Evolutionary conservation across 2,888 invertebrate species (phyloP), one percentile per base, ranked within the genome.

Genomic region (Meiosimyza platycephala): DNA sequence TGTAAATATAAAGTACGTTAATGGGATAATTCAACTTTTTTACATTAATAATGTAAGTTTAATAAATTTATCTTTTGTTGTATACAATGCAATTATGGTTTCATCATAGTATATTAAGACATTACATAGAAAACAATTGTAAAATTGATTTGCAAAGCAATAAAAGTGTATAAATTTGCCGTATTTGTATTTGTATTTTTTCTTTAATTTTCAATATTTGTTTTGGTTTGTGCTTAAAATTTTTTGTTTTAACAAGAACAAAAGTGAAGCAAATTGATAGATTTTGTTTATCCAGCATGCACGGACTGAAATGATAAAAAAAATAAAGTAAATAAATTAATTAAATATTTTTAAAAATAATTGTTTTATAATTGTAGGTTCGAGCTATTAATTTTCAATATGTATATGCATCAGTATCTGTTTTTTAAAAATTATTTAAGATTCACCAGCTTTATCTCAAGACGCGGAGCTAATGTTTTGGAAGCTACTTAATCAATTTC

Each of bases 221-320:
- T 68, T 57, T 57, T 60, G 13, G 9, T 50, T 65, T 67, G 9
- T 40, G 28, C 28, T 28, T 28, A 28, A 28, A 22, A 4, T 63
- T 70, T 22, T 74, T 71, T 76, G 70, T 73, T 74, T 74, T 72
- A 75, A 73, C 74, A 75, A 75, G 73, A 75, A 73, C 75, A 75
- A 75, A 76, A 77, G 73, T 75, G 74, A 76, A 74, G 72, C 16
- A 54, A 64, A 64, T 15, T 16, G 64, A 55, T 75, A 73, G 74
- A 67, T 77, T 79, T 80, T 78, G 76, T 76, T 85, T 87, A 87
- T 82, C 86, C 87, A 81, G 88, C 87, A 85, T 88, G 88, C 82
- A 87, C 85, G 80, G 88, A 88, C 87, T 88, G 88, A 85, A 87
- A 87, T 78, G 81, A 85, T 82, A 79, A 82, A 80, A 78, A 81